A percentile compares a stretch with the other conserved stretches of the same genome.
Evolutionary conservation across 2,888 invertebrate genomes (phyloP).

Genomic region (Rhorus exstirpatorius): DNA sequence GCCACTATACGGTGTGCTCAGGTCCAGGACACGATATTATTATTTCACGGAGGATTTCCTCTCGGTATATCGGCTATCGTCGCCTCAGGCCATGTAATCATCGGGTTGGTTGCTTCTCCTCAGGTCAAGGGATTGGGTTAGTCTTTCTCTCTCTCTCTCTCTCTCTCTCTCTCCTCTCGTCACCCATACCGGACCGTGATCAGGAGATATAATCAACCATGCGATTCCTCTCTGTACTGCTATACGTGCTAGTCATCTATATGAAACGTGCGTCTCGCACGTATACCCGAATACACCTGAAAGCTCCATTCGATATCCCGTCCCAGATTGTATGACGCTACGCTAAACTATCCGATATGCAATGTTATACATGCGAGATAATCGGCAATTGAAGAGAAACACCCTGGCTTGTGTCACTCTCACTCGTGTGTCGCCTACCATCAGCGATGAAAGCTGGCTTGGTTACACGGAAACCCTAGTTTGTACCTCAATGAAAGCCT

Average conservation of each 20-base stretch:
- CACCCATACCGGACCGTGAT: constrained; percentile 63
- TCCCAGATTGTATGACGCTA: constrained; percentile 30
- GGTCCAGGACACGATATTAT: constrained; percentile 75
- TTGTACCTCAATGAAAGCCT: constrained; percentile 50
- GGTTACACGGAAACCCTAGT: constrained; percentile 40
- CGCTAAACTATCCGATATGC: constrained; percentile 57
- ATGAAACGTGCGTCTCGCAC: constrained; percentile 50
- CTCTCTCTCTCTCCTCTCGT: constrained; percentile 31
- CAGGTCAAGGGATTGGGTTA: constrained; percentile 68
- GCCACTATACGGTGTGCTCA: constrained; percentile 37
- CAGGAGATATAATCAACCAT: constrained; percentile 70
- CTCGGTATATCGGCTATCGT: constrained; percentile 75
- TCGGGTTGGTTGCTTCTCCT: constrained; percentile 73
- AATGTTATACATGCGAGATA: constrained; percentile 53
- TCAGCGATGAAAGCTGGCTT: constrained; percentile 15
- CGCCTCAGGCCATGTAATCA: constrained; percentile 79
- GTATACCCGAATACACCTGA: constrained; percentile 38
- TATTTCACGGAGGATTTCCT: constrained; percentile 76
- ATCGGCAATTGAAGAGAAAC: constrained; percentile 61
- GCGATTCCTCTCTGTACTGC: constrained; percentile 60
- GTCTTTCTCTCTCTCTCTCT: constrained; percentile 12
- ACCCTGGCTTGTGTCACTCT: constrained; percentile 30
- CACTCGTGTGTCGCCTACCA: constrained; percentile 12
- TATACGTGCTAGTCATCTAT: constrained; percentile 50
- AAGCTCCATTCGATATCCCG: constrained; percentile 43